Percentiles rank a stretch among this genome's conserved stretches.
Conservation (phyloP, 92 coral and sea anemone genomes). For the Phymanthus crucifer region DNA sequence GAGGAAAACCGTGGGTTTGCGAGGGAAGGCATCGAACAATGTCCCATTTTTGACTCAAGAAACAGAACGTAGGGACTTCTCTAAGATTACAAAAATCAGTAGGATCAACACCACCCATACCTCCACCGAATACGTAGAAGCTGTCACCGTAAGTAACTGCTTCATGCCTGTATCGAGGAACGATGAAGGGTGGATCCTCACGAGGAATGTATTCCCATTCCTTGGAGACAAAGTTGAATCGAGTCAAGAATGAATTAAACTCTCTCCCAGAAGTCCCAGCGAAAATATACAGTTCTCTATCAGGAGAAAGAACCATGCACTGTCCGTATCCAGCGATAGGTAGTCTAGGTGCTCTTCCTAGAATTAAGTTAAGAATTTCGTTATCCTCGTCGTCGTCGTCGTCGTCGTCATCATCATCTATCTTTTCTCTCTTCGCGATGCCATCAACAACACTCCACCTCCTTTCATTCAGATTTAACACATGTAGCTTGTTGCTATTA, state of each 20-base stretch:
- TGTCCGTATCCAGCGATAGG: slow-evolving; percentile 97
- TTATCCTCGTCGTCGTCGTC: slow-evolving; percentile 14
- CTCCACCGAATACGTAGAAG: slow-evolving; percentile 90
- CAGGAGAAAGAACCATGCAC: slow-evolving; percentile 80
- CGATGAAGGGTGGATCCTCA: slow-evolving; percentile 41
- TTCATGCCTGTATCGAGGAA: slow-evolving; percentile 91
- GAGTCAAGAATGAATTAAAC: slow-evolving; percentile 71
- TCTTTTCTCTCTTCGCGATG: slow-evolving; percentile 13
- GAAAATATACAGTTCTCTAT: slow-evolving; percentile 81
- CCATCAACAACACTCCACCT: slow-evolving; percentile 60
- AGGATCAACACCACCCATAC: slow-evolving; percentile 75
- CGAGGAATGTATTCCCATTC: slow-evolving; percentile 67
- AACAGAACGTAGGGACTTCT: slow-evolving; percentile 68
- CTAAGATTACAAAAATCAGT: slow-evolving; percentile 58
- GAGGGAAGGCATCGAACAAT: slow-evolving; percentile 60
- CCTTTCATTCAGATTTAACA: slow-evolving; percentile 56
- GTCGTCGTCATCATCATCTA: slow-evolving; percentile 23
- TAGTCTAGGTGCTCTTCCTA: slow-evolving; percentile 11
- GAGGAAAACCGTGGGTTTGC: slow-evolving; percentile 63
- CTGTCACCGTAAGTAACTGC: slow-evolving; percentile 69
- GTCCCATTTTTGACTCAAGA: slow-evolving; percentile 59
- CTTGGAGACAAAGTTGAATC: slow-evolving; percentile 56
- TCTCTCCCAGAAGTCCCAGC: slow-evolving; percentile 91
- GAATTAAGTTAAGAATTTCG: not conserved
- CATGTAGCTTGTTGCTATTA: slow-evolving; percentile 80